phyloP scores from a whole-genome alignment of 2,113 vertebrate species.

The Dicaeum eximium region DNA sequence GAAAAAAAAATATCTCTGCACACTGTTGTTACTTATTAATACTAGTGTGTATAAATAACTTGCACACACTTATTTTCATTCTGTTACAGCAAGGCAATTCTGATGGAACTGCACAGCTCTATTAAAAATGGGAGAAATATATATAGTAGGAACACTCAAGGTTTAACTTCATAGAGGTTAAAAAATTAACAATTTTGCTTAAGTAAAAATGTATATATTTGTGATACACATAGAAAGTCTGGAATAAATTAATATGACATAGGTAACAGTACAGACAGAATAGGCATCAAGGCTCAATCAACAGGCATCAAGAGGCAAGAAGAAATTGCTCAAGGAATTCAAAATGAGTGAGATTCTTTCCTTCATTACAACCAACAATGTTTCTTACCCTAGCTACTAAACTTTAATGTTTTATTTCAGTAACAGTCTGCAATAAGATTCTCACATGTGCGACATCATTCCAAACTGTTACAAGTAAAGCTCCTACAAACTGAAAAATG shows the following conservation, averaged over 20 bases:
- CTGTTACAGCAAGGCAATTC: not conserved
- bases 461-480: not conserved
- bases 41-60: not conserved
- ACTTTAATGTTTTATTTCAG: not conserved
- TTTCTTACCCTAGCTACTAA: not conserved
- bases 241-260: not conserved
- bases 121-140: not conserved
- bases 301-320: fast-evolving
- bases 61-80: not conserved
- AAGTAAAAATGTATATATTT: not conserved
- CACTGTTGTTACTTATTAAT: not conserved
- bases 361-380: not conserved
- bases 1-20: not conserved
- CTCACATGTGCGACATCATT: not conserved
- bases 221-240: not conserved
- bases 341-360: not conserved
- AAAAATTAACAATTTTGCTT: not conserved
- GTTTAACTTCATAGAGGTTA: not conserved
- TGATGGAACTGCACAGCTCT: not conserved
- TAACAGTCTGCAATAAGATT: not conserved
- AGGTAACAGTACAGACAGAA: not conserved
- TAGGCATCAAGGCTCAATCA: not conserved
- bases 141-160: not conserved
- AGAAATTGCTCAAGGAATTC: not conserved
- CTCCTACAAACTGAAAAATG: not conserved